A percentile compares a stretch with the other conserved stretches of the same genome.
Conservation (phyloP, 1,140 invertebrate species). For the Odontomachus brunneus region DNA sequence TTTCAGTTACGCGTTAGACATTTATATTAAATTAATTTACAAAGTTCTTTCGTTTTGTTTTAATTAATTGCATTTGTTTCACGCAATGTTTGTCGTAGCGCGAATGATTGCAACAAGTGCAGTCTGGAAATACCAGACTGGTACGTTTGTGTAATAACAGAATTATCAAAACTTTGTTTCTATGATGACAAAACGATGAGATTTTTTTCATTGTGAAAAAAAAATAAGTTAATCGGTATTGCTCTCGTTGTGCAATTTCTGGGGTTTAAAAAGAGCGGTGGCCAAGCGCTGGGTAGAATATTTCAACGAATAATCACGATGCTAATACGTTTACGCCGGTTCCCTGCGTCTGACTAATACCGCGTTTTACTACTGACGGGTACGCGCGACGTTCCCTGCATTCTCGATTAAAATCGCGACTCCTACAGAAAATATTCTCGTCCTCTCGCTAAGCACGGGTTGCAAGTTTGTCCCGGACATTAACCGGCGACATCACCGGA, state of each 20-base stretch:
- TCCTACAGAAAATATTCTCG: conserved; percentile 13
- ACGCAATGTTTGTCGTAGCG: background rate
- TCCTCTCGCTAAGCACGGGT: background rate
- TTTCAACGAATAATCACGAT: conserved; percentile 9
- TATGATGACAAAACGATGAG: background rate
- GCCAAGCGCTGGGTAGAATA: background rate
- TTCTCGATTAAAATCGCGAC: conserved; percentile 19
- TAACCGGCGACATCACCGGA: conserved; percentile 12
- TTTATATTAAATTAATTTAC: background rate
- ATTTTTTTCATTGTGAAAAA: background rate
- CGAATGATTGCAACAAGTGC: too few relatives aligned
- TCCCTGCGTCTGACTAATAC: conserved; percentile 5
- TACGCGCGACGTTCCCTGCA: background rate
- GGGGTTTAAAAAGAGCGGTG: background rate
- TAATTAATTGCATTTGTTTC: background rate
- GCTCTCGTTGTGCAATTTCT: background rate
- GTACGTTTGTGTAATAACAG: background rate
- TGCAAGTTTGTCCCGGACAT: conserved; percentile 28
- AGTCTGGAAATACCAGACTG: background rate
- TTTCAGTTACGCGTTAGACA: background rate
- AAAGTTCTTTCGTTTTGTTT: background rate
- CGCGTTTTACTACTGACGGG: conserved; percentile 37
- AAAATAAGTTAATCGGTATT: background rate
- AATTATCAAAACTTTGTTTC: background rate
- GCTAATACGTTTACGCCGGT: background rate